Evolutionary conservation across 2,888 invertebrate genomes (phyloP).

Genomic region (Tetragonula carbonaria): DNA sequence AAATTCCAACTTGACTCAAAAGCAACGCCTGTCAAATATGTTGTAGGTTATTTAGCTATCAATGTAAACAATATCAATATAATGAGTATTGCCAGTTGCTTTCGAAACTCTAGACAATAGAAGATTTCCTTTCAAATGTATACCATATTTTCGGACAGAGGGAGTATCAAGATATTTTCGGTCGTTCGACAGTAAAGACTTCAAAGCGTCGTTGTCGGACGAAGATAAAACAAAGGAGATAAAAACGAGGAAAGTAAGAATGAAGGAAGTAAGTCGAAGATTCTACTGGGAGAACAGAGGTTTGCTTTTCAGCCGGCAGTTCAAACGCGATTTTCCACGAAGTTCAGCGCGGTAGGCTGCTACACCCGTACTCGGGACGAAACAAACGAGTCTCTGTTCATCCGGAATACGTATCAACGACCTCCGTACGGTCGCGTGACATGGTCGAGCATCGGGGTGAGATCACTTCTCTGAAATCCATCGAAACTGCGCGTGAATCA

Average conservation of each 20-base stretch:
- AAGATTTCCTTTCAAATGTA: no score
- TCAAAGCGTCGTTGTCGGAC: no score
- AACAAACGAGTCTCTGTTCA: slow-evolving; percentile 12
- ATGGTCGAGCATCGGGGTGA: slow-evolving; percentile 22
- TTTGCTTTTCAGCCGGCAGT: not conserved
- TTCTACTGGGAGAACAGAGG: not conserved
- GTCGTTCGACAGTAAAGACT: no score
- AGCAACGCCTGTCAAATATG: no score
- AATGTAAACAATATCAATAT: no score
- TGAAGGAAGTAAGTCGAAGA: not conserved
- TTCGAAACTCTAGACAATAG: no score
- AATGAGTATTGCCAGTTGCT: no score
- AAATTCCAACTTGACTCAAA: no score
- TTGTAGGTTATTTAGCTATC: no score
- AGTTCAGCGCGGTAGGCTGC: not conserved
- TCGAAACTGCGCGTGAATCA: slow-evolving; percentile 37
- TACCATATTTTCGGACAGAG: no score
- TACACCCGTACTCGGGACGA: slow-evolving; percentile 1
- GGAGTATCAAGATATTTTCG: no score
- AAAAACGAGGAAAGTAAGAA: not conserved
- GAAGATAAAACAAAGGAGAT: no score
- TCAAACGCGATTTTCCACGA: slow-evolving; percentile 1
- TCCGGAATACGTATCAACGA: slow-evolving; percentile 35
- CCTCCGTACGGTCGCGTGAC: slow-evolving; percentile 24
- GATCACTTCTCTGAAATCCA: slow-evolving; percentile 43